Base-by-base conservation (phyloP, 64 coral and sea anemone genomes). In the Montipora cactus region DNA sequence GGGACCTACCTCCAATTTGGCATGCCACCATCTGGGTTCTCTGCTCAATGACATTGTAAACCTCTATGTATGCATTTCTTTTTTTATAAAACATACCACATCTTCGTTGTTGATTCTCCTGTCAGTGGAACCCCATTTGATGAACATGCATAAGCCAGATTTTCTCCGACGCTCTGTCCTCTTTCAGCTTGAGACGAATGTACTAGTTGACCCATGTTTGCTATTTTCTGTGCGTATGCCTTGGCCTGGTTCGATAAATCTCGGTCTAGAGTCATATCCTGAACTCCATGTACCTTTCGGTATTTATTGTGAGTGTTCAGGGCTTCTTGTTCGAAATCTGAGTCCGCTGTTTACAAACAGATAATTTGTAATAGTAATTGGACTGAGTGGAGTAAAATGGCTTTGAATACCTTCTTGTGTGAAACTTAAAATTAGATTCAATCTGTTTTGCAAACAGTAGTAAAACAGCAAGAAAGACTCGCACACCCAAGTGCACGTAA, bases 201-300 rank as follows among this genome's bases (percentile, higher is more conserved):
- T 3, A 59, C 4, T 25, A 96, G 59, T 3, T 68, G 18, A 5
- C 95, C 95, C 71, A 73, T 49, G 13, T 59, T 85, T 45, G 95
- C 95, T 20, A 96, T 91, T 76, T 87, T 94, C 67, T 96, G 75
- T 45, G 95, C 95, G 37, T 96, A 96, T 11, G 64, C 88, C 45
- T 85, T 94, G 51, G 95, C 95, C 73, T 94, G 81, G 57, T 94
- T 75, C 19, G 15, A 57, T 5, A 96, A 75, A 5, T 87, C 74
- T 62, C 88, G 83, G 58, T 87, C 53, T 15, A 96, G 55, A n/a
- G 51, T 69, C 95, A 96, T 94, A 14, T 64, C 61, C 19, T 81
- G 75, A 66, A 89, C 92, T 19, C 86, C 90, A 75, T 96, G 95
- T 20, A 84, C 66, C 18, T 82, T 74, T 23, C 95, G 88, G 47